These are phyloP conservation scores for Cephalopterus ornatus DNA, from an alignment of 2,113 vertebrate species.

Conservation along the genomic window DNA sequence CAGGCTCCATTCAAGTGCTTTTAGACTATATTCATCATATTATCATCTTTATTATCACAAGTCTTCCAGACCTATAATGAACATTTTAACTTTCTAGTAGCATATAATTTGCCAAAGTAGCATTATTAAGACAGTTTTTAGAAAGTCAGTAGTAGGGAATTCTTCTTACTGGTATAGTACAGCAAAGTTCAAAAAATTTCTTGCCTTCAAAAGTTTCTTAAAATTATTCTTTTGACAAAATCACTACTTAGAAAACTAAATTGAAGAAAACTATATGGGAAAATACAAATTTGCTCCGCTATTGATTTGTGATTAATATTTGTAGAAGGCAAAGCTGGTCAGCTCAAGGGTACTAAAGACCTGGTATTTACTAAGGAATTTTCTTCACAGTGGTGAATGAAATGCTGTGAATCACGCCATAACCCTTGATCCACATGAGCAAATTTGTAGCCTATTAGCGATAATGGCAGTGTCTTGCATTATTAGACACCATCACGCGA, in stretches of 20 bases:
- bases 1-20: not conserved
- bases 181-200: conserved; percentile 32
- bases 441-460: no score
- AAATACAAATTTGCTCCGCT: not conserved
- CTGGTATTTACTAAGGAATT: not conserved
- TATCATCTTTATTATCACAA: not conserved
- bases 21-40: not conserved
- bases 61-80: not conserved
- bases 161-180: conserved; percentile 3
- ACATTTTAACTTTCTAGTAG: not conserved
- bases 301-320: not conserved
- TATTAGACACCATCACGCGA: accelerated
- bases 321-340: not conserved
- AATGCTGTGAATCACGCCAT: not conserved
- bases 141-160: conserved; percentile 31
- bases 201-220: not conserved
- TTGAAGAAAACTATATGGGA: not conserved
- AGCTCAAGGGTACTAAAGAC: not conserved
- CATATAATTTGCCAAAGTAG: conserved; percentile 14
- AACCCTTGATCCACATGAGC: no score
- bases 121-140: conserved; percentile 14
- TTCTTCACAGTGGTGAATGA: not conserved
- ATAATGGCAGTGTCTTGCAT: not conserved
- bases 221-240: conserved; percentile 45
- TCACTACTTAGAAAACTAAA: conserved; percentile 2